Evolutionary conservation across 2,113 vertebrate species (phyloP).

Genomic region (Cairina moschata): DNA sequence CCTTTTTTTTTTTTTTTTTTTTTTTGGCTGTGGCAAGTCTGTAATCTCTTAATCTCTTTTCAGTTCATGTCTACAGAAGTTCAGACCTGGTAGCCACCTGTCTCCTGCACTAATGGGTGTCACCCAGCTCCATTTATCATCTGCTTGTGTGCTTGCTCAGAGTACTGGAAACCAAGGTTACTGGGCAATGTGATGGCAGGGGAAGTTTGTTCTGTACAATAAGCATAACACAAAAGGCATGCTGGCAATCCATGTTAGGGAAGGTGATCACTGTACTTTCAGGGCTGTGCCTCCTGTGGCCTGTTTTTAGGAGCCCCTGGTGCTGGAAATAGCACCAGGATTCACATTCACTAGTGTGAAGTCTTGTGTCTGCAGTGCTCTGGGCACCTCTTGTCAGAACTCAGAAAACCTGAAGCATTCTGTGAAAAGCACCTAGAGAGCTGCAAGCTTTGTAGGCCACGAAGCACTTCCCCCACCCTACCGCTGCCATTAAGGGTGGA

Average conservation of each 20-base stretch:
- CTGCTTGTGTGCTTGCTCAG: neutral
- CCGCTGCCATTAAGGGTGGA: neutral
- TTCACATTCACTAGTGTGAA: neutral
- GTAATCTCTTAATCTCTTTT: neutral
- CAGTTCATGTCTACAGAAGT: neutral
- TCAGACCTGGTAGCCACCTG: neutral
- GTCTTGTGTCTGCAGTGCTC: neutral
- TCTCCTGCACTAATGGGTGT: too few relatives aligned
- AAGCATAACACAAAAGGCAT: accelerated
- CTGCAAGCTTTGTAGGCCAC: neutral
- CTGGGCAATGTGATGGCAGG: accelerated
- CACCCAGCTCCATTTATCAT: neutral
- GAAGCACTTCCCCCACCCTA: neutral
- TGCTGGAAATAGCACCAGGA: neutral
- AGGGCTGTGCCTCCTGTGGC: neutral
- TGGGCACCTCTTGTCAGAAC: neutral
- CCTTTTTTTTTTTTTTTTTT: neutral
- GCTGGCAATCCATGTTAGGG: accelerated
- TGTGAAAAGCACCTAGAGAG: neutral
- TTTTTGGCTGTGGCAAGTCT: neutral
- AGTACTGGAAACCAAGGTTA: neutral
- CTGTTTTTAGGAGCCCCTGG: accelerated
- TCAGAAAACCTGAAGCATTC: neutral
- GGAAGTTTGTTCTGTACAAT: too few relatives aligned
- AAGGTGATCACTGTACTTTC: accelerated